Conservation (phyloP, 1,140 invertebrate genomes). For the Varroa destructor region DNA sequence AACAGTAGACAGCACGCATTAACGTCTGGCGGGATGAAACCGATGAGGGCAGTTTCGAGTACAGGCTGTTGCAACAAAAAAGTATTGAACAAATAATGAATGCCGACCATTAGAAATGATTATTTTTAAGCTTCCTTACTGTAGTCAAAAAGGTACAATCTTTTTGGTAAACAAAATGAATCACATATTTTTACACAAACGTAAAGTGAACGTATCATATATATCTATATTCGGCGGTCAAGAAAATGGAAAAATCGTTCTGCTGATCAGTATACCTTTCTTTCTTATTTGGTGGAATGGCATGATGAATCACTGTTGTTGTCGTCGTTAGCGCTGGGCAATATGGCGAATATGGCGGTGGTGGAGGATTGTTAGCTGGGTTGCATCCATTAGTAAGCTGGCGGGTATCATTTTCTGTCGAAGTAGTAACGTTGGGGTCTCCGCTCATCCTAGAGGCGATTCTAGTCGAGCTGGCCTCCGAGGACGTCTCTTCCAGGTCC, state of each 20-base stretch:
- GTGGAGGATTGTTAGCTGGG: neutral
- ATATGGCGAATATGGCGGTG: too few species aligned
- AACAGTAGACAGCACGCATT: slow-evolving; percentile 5
- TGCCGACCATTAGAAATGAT: too few species aligned
- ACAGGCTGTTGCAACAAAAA: too few species aligned
- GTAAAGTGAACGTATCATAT: too few species aligned
- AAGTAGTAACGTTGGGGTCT: slow-evolving; percentile 7
- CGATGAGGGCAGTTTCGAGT: too few species aligned
- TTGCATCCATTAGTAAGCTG: slow-evolving; percentile 8
- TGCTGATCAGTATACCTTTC: neutral
- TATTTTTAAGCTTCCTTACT: too few species aligned
- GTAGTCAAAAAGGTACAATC: too few species aligned
- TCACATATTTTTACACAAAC: neutral
- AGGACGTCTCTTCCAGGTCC: slow-evolving; percentile 14
- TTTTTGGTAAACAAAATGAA: neutral
- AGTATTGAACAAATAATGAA: too few species aligned
- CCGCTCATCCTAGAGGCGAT: slow-evolving; percentile 22
- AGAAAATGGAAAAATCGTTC: too few species aligned
- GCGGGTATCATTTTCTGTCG: slow-evolving; percentile 19
- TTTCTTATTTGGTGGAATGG: slow-evolving; percentile 1
- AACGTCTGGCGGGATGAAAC: neutral
- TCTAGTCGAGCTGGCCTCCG: slow-evolving; percentile 19
- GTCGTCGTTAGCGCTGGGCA: too few species aligned
- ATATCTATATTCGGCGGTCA: too few species aligned
- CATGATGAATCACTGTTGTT: neutral